Percentiles rank a stretch among this genome's conserved stretches.
Conservation (phyloP, 2,113 vertebrate species). For the Indri indri region DNA sequence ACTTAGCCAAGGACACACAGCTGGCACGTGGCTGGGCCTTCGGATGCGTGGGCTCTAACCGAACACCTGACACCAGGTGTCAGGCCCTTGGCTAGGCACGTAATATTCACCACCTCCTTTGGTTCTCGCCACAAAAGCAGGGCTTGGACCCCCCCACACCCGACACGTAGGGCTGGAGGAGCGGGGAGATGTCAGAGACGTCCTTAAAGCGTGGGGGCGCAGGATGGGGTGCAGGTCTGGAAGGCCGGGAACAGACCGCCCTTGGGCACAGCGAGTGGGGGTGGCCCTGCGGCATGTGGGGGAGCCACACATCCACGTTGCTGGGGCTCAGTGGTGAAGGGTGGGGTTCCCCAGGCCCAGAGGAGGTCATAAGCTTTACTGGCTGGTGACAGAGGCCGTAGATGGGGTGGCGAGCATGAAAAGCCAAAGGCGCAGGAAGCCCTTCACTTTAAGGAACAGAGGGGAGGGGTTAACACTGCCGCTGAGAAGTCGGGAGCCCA, state of each 20-base stretch:
- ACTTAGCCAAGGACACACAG: background rate
- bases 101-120: too few species aligned
- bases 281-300: background rate
- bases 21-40: background rate
- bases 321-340: background rate
- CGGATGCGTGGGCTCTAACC: background rate
- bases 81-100: background rate
- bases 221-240: background rate
- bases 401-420: too few species aligned
- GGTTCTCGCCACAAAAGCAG: background rate
- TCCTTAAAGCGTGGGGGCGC: too few species aligned
- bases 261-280: too few species aligned
- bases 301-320: accelerated
- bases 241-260: background rate
- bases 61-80: background rate
- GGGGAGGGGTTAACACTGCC: background rate
- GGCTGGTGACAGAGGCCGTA: background rate
- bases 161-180: accelerated
- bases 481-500: background rate
- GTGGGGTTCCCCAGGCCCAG: background rate
- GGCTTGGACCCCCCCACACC: background rate
- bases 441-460: background rate
- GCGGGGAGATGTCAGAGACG: background rate
- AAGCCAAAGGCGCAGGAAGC: background rate
- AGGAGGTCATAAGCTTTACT: background rate